A percentile compares a stretch with the other conserved stretches of the same genome.
Evolutionary conservation across 1,140 invertebrate species (phyloP).

Genomic region (Leguminivora glycinivorella): DNA sequence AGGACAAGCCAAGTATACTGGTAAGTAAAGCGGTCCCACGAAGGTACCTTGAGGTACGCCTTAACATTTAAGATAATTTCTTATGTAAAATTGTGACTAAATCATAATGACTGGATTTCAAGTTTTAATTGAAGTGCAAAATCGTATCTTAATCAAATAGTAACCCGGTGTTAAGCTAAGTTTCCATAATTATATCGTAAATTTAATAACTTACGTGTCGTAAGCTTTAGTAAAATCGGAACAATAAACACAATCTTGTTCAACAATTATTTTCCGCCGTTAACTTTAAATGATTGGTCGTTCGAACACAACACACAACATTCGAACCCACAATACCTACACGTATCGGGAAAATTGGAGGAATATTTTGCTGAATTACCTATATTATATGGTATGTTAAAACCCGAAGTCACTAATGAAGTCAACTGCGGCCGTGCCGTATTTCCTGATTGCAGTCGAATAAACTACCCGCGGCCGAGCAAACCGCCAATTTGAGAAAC

Average conservation of each 20-base stretch:
- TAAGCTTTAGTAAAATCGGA: too few relatives aligned
- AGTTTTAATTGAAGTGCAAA: not conserved
- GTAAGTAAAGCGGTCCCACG: constrained; percentile 61
- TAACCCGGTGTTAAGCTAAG: too few relatives aligned
- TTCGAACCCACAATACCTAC: not conserved
- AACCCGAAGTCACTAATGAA: constrained; percentile 12
- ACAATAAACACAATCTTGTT: too few relatives aligned
- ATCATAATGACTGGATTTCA: not conserved
- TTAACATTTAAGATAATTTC: not conserved
- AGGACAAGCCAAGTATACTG: constrained; percentile 86
- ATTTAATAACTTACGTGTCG: too few relatives aligned
- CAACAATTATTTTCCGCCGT: too few relatives aligned
- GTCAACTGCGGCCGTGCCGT: constrained; percentile 2
- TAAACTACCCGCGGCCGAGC: constrained; percentile 8
- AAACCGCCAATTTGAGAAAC: constrained; percentile 13
- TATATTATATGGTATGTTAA: constrained; percentile 2
- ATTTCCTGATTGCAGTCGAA: constrained; percentile 14
- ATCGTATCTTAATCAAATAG: too few relatives aligned
- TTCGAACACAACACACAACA: not conserved
- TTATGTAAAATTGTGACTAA: not conserved
- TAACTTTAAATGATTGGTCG: not conserved
- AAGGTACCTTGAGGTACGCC: not conserved
- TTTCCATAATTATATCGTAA: too few relatives aligned
- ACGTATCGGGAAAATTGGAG: not conserved
- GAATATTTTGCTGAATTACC: not conserved